Evolutionary conservation across 2,113 vertebrate genomes (phyloP), one percentile per base, ranked within the genome.

Genomic region (Myiopsitta monachus): DNA sequence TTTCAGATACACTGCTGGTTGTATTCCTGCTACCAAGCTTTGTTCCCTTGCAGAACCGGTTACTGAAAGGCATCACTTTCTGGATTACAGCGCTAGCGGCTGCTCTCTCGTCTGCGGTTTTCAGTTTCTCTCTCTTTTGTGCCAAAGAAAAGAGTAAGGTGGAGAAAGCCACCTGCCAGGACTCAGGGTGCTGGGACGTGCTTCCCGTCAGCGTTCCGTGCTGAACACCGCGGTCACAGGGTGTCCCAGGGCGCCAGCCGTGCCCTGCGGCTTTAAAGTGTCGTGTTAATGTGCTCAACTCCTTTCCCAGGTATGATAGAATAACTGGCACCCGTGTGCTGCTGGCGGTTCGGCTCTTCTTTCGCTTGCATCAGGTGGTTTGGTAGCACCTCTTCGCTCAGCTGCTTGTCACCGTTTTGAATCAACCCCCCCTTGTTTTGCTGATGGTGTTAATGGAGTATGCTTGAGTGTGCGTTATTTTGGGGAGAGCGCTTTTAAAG

Each of bases 281-380:
- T 79, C 47, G 89, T 89, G 95, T 89, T 95, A 91, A 95, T 82
- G 74, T 87, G 92, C 89, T 96, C 84, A 69, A 4, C 70, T 83
- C 22, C 70, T 73, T 69, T 76, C 67, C 63, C 84, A 54, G 78
- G 63, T 82, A 36, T 59, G 74, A 39, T 62, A 12, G 36, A 80
- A 68, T 87, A 81, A 5, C 26, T 51, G 69, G 61, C 47, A 6
- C 43, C 26, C 24, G 13, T 21, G 57, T 63, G 82, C 30, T 63
- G 52, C 44, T 47, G 27, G 1, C 31, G 41, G 47, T 43, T 72
- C 7, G 31, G 28, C 36, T 74, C 38, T 77, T 61, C 67, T 61
- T 54, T 43, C 2, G 1, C 22, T 52, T 24, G 4, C 49, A 3
- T 30, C 3, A 0, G 10, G 18, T 72, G 39, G 5, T 82, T 52